Conservation (phyloP, 2,113 vertebrate species). For the Cisticola juncidis region DNA sequence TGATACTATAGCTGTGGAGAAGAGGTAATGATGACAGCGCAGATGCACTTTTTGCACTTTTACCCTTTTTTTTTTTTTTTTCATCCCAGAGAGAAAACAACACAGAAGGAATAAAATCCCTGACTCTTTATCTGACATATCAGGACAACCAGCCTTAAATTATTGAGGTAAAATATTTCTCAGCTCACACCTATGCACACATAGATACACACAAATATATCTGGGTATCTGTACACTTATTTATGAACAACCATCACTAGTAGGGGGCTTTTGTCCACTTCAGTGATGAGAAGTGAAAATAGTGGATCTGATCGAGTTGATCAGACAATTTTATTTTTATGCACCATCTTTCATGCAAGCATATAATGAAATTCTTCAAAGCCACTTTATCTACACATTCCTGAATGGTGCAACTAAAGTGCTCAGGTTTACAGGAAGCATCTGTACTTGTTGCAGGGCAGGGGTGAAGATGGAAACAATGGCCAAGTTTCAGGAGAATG, state of each 20-base stretch:
- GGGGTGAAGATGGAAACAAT: slow-evolving; percentile 65
- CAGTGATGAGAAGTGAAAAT: background rate
- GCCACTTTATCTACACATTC: slow-evolving; percentile 47
- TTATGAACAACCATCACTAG: background rate
- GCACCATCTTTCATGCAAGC: background rate
- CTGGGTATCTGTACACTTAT: background rate
- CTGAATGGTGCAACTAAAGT: background rate
- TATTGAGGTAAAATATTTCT: background rate
- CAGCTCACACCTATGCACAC: background rate
- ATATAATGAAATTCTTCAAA: slow-evolving; percentile 15
- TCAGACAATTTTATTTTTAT: background rate
- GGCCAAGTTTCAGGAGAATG: slow-evolving; percentile 59
- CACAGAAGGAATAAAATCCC: background rate
- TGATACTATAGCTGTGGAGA: background rate
- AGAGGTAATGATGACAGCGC: background rate
- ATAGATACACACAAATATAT: background rate
- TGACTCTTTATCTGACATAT: background rate
- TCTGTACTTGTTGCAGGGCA: slow-evolving; percentile 68
- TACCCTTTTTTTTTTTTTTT: background rate
- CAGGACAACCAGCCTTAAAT: background rate
- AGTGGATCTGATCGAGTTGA: background rate
- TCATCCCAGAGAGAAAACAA: background rate
- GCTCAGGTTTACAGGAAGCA: slow-evolving; percentile 71
- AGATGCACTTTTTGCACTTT: background rate
- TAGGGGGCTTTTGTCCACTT: background rate